Base-by-base conservation (phyloP, 2,797 vertebrate species). In the Crenuchus spilurus region DNA sequence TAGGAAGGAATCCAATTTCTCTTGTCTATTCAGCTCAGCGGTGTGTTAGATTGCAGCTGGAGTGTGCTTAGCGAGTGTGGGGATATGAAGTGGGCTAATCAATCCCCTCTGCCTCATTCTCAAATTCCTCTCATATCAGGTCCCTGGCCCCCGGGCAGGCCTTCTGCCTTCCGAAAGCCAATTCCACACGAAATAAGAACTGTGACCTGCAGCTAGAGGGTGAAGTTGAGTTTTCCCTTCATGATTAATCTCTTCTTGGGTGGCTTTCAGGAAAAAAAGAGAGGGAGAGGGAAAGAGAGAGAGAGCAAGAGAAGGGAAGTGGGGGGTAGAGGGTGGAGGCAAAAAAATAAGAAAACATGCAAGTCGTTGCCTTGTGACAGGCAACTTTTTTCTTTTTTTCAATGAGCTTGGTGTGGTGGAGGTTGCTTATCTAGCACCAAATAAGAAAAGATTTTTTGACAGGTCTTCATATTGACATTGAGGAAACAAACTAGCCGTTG, bases 201-300 rank as follows among this genome's bases (percentile, higher is more conserved):
- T 97, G 96, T 93, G 94, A 96, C 95, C 95, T 95, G 95, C 94
- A 96, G 95, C 94, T 94, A 96, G 94, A 95, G 94, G 95, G 95
- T 95, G 94, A 96, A 95, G 95, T 94, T 94, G 94, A 95, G 94
- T 96, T 95, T 94, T 93, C 92, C 95, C 95, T 95, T 95, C 90
- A 92, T 96, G 96, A 98, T 98, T 97, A 96, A 97, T 98, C 96
- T 96, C 95, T 96, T 96, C 95, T 96, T 96, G 94, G 94, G 95
- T 96, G 95, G 95, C 94, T 95, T 95, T 95, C 90, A 90, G 88
- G 70, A 85, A 86, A 84, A 84, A 90, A 90, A 57, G 80, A 82
- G 83, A 82, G 66, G 5, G 61, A 24, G 57, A 14, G 71, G 31
- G 60, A 48, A 64, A 44, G 83, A 82, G 87, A 84, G 80, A 75